These are phyloP conservation scores for Drosophila suzukii DNA, from an alignment of 1,140 invertebrate genomes.

Conservation along the genomic window DNA sequence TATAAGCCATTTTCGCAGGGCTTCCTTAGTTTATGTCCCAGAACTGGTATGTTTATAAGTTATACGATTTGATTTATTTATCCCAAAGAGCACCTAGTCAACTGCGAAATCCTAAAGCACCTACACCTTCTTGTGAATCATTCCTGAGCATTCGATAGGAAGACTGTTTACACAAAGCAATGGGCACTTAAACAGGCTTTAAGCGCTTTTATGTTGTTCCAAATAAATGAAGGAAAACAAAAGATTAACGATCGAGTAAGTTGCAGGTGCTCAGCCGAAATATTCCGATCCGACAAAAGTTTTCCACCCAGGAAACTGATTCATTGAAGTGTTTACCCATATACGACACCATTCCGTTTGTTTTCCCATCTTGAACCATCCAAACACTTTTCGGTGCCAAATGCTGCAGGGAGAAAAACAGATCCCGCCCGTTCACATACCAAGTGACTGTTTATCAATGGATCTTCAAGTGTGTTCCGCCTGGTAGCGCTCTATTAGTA, in stretches of 20 bases:
- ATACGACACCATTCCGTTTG: constrained; percentile 37
- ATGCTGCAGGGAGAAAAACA: constrained; percentile 8
- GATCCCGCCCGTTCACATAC: constrained; percentile 20
- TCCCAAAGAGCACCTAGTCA: neutral
- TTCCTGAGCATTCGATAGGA: neutral
- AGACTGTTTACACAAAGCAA: constrained; percentile 66
- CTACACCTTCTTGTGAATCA: constrained; percentile 35
- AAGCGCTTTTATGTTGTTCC: constrained; percentile 72
- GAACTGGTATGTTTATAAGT: neutral
- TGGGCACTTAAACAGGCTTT: constrained; percentile 73
- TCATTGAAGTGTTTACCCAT: constrained; percentile 36
- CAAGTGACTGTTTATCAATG: constrained; percentile 42
- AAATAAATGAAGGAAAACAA: constrained; percentile 70
- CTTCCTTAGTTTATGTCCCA: neutral
- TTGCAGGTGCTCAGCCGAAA: constrained; percentile 43
- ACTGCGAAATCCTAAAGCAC: constrained; percentile 19
- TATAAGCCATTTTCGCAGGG: too few species aligned
- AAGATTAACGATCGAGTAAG: constrained; percentile 42
- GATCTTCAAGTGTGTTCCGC: constrained; percentile 64
- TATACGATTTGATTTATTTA: neutral
- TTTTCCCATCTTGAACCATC: constrained; percentile 12
- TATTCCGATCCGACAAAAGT: constrained; percentile 16
- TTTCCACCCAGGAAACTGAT: constrained; percentile 39
- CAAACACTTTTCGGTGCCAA: constrained; percentile 40
- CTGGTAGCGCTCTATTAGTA: constrained; percentile 46